These are phyloP conservation scores for Cinclus mexicanus DNA, from an alignment of 2,113 vertebrate genomes.

Conservation along the genomic window DNA sequence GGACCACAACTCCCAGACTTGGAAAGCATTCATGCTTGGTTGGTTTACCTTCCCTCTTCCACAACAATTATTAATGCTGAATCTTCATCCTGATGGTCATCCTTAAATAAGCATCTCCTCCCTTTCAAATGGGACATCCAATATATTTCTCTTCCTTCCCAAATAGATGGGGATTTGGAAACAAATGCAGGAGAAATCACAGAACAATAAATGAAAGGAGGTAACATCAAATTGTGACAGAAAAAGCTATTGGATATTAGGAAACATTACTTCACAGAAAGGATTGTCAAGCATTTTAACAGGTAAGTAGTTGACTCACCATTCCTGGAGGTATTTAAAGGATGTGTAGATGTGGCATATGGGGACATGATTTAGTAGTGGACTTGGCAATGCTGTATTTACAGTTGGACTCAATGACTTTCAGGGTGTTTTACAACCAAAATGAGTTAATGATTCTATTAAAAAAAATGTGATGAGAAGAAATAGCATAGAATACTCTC, in stretches of 20 bases:
- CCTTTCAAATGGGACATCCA: neutral
- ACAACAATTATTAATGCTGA: neutral
- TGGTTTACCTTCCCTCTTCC: neutral
- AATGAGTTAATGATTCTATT: neutral
- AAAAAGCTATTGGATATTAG: neutral
- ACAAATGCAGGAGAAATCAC: neutral
- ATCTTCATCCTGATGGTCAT: neutral
- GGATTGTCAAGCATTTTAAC: neutral
- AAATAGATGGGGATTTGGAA: neutral
- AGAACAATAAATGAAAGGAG: neutral
- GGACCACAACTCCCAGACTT: neutral
- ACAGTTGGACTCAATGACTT: neutral
- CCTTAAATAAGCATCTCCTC: neutral
- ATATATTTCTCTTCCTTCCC: neutral
- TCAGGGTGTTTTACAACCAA: neutral
- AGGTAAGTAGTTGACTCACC: neutral
- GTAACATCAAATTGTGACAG: accelerated
- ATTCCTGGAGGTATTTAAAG: neutral
- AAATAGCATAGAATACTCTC: neutral
- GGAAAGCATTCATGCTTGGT: neutral
- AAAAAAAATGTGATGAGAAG: neutral
- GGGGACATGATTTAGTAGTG: neutral
- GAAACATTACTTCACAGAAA: neutral
- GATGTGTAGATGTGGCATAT: neutral
- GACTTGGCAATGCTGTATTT: neutral